phyloP scores from a whole-genome alignment of 2,888 invertebrate genomes.

The Apamea anceps region DNA sequence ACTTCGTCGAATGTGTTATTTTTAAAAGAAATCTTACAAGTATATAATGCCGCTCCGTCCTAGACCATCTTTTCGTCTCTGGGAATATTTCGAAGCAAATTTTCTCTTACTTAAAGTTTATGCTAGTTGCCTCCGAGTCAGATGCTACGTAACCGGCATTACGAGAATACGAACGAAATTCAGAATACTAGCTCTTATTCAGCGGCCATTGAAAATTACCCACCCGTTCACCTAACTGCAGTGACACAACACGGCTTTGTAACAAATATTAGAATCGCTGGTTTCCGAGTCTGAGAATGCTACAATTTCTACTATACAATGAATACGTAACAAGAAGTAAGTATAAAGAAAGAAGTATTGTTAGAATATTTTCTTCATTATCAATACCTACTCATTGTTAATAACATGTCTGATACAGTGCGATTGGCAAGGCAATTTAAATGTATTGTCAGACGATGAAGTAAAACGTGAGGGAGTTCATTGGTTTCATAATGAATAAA shows the following conservation, averaged over 20 bases:
- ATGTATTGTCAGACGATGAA: constrained; percentile 7
- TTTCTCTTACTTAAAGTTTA: constrained; percentile 83
- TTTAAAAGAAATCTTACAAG: constrained; percentile 73
- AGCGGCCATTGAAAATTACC: constrained; percentile 75
- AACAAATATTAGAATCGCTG: constrained; percentile 61
- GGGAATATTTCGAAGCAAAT: constrained; percentile 83
- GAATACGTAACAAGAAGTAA: constrained; percentile 8
- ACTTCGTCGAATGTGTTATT: constrained; percentile 69
- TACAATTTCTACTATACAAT: constrained; percentile 39
- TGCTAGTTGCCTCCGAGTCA: constrained; percentile 83
- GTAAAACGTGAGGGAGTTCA: constrained; percentile 25
- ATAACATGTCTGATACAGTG: not conserved
- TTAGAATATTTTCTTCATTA: constrained; percentile 4
- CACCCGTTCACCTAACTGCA: constrained; percentile 69
- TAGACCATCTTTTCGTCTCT: constrained; percentile 77
- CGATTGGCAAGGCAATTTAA: constrained; percentile 19
- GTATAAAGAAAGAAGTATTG: not conserved
- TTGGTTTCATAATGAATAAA: constrained; percentile 55
- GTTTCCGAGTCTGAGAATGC: constrained; percentile 24
- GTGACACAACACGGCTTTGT: constrained; percentile 60
- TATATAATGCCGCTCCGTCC: constrained; percentile 77
- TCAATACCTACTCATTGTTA: constrained; percentile 5
- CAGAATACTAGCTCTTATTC: constrained; percentile 73
- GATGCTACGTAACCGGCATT: constrained; percentile 79
- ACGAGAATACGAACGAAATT: constrained; percentile 74